phyloP scores from a whole-genome alignment of 2,797 vertebrate species.

The Xerus rutilus region DNA sequence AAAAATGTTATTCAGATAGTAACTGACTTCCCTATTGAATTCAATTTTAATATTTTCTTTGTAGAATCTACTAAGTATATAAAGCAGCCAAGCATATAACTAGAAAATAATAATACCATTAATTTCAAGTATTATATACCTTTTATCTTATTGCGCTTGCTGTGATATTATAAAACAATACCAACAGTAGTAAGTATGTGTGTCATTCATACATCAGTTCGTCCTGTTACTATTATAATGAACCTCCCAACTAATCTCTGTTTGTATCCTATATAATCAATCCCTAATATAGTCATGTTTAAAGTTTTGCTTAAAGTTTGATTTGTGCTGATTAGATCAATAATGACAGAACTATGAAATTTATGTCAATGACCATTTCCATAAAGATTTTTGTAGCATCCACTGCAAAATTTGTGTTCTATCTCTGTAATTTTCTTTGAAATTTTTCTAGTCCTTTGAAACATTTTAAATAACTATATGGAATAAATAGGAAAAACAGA shows the following conservation, averaged over 20 bases:
- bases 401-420: neutral
- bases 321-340: neutral
- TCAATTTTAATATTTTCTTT: slow-evolving; percentile 52
- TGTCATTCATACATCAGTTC: neutral
- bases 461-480: neutral
- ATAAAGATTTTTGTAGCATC: neutral
- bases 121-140: neutral
- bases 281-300: neutral
- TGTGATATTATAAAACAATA: neutral
- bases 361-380: neutral
- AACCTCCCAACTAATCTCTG: neutral
- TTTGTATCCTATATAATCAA: neutral
- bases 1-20: neutral
- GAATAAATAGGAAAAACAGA: neutral
- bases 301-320: neutral
- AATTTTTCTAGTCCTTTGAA: neutral
- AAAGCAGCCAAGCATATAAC: neutral
- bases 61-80: neutral
- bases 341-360: neutral
- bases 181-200: neutral
- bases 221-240: neutral
- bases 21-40: neutral
- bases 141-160: neutral
- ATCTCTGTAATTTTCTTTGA: neutral
- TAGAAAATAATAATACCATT: neutral